Evolutionary conservation across 2,888 invertebrate species (phyloP), one percentile per base, ranked within the genome.

Genomic region (Netelia fuscicornis): DNA sequence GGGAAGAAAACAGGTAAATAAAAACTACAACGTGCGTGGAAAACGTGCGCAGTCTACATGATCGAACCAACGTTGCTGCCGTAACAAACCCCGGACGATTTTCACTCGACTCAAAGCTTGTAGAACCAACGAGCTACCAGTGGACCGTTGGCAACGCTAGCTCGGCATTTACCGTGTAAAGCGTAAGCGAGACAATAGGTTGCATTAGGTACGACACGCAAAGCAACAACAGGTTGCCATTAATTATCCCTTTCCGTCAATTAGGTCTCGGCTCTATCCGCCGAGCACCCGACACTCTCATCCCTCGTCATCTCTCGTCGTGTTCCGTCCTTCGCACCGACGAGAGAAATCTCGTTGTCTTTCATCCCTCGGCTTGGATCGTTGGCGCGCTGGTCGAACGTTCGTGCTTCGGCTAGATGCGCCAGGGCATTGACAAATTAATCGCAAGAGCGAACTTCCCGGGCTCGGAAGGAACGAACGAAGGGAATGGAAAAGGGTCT

Each of bases 241-340:
- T 88, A 87, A 88, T 88, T 88, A 88, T 88, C 86, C 82, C 86
- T 85, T 86, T 88, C 81, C 86, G 86, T 88, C 87, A 88, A 88
- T 88, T 87, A 86, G 84, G 78, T 79, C 83, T 71, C 74, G 44
- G 72, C 71, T 79, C 79, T 79, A 79, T 54, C 80, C 83, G 37
- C 56, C 80, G 37, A 83, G 76, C 62, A 75, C 67, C 82, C 85
- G 75, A 85, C 75, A 72, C 76, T 65, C 62, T 58, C 67, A 58
- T 71, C 58, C 79, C 8, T 72, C 42, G 60, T 75, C 72, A 71
- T 67, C 67, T 83, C 23, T 62, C 48, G 37, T 80, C 60, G 17
- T 52, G 67, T 30, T 58, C 30, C 60, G 44, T 25, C 25, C 65
- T 60, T 71, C 56, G 25, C 72, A n/a, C 2, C 65, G 56, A 48